Percentiles rank a stretch among this genome's conserved stretches.
Conservation (phyloP, 23 tunicate species). For the Ciona savignyi region DNA sequence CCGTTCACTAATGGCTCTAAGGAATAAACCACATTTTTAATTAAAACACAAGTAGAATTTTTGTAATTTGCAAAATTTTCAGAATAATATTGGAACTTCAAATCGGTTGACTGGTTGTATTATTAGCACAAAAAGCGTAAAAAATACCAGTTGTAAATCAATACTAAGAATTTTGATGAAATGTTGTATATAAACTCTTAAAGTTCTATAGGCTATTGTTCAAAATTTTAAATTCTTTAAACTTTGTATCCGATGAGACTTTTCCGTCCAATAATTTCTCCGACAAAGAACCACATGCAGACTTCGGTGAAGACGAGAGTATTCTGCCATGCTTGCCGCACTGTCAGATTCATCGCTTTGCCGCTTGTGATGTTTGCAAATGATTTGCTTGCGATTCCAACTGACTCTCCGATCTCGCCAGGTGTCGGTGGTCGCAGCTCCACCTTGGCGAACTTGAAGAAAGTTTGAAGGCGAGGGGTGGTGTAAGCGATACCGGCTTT, state of each 20-base stretch:
- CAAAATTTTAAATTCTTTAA: constrained; percentile 18
- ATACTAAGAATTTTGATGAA: no score
- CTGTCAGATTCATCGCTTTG: constrained; percentile 38
- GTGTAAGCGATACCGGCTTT: constrained; percentile 26
- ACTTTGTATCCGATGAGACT: constrained; percentile 83
- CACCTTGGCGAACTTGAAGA: constrained; percentile 71
- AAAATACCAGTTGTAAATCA: no score
- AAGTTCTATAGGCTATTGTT: background rate
- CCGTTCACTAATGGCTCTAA: no score
- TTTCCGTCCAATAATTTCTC: constrained; percentile 73
- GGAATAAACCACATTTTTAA: background rate
- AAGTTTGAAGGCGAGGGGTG: constrained; percentile 39
- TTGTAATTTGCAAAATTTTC: no score
- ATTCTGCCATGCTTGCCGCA: constrained; percentile 59
- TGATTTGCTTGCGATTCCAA: constrained; percentile 54
- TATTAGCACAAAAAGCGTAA: no score
- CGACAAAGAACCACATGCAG: constrained; percentile 85
- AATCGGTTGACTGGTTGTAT: no score
- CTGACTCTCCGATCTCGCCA: constrained; percentile 52
- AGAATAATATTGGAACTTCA: no score
- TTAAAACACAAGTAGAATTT: no score
- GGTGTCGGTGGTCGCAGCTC: constrained; percentile 94
- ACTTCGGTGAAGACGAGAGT: constrained; percentile 74
- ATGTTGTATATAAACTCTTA: background rate
- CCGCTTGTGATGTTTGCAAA: constrained; percentile 32